Base-by-base conservation (phyloP, 92 coral and sea anemone genomes). In the Isaurus tuberculatus region DNA sequence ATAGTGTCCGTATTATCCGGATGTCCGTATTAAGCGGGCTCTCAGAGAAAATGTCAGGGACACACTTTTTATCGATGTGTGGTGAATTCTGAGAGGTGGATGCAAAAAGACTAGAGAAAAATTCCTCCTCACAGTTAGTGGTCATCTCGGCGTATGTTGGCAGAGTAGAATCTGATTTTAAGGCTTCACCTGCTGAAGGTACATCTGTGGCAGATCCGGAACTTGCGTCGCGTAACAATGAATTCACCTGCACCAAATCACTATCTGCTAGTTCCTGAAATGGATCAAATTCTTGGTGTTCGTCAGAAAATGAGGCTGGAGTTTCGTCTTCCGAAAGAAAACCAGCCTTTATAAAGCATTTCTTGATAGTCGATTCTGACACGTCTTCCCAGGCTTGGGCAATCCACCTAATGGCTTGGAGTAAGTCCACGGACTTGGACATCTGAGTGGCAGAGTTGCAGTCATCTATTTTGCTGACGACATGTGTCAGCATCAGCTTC, bases 241-340 rank as follows among this genome's bases (percentile, higher is more conserved):
- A 84, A 63, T 73, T 84, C 87, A 73, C 87, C 87, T 63, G 71
- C 72, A 83, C 58, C 25, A 83, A 48, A 72, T 83, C 72, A 25
- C 81, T 29, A 11, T 11, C 25, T 27, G 3, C 81, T 72, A 83
- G 87, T 15, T 83, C 87, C 72, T 57, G 13, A 31, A 84, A 74
- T 84, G 88, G 74, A 26, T 74, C 66, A 74, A 63, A 65, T 64
- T 85, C 82, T 6, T 27, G 71, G 88, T 84, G 88, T 32, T 84
- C 88, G 36, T 1, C 53, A 84, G 66, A 55, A 84, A 84, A 73
- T 26, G 65, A 32, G 74, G 72, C 83, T 30, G n/a, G 37, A 9
- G 73, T 32, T 26, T 55, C 71, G 80, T 83, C 80, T 33, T 33
- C 80, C 40, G 80, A 83, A 80, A 80, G 85, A 80, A 80, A 9